Percentiles rank a stretch among this genome's conserved stretches.
phyloP scores from a whole-genome alignment of 1,140 invertebrate species.

The Drosophila ohnishii region DNA sequence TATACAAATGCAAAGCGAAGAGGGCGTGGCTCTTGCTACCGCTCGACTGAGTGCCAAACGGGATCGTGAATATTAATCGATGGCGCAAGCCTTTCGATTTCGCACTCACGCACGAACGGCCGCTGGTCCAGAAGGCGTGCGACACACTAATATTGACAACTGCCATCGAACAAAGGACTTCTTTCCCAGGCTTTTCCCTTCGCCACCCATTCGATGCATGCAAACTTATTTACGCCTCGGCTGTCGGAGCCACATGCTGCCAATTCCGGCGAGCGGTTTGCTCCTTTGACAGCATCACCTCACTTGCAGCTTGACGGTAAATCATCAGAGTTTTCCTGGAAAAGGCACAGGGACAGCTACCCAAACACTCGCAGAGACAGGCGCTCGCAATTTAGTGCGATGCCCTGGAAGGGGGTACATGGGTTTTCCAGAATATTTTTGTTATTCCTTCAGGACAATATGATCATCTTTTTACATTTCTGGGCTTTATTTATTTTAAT shows the following conservation, averaged over 20 bases:
- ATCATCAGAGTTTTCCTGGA: conserved; percentile 38
- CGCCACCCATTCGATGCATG: conserved; percentile 8
- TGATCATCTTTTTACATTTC: background rate
- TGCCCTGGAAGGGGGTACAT: background rate
- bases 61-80: conserved; percentile 36
- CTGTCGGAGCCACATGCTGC: conserved; percentile 29
- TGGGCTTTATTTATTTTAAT: background rate
- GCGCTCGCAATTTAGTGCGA: background rate
- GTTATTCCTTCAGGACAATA: background rate
- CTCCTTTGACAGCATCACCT: conserved; percentile 58
- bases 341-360: conserved; percentile 7
- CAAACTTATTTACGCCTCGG: conserved; percentile 37
- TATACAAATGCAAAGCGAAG: background rate
- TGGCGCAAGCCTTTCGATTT: conserved; percentile 33
- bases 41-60: conserved; percentile 38
- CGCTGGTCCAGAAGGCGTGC: conserved; percentile 14
- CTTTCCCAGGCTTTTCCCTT: background rate
- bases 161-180: conserved; percentile 27
- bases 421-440: background rate
- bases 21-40: conserved; percentile 3
- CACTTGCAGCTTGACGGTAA: conserved; percentile 53
- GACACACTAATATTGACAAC: conserved; percentile 27
- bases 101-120: conserved; percentile 14
- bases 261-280: conserved; percentile 15
- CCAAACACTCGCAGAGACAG: background rate